Percentiles rank a stretch among this genome's conserved stretches.
Evolutionary conservation across 2,113 vertebrate species (phyloP).

Genomic region (Labeo rohita): DNA sequence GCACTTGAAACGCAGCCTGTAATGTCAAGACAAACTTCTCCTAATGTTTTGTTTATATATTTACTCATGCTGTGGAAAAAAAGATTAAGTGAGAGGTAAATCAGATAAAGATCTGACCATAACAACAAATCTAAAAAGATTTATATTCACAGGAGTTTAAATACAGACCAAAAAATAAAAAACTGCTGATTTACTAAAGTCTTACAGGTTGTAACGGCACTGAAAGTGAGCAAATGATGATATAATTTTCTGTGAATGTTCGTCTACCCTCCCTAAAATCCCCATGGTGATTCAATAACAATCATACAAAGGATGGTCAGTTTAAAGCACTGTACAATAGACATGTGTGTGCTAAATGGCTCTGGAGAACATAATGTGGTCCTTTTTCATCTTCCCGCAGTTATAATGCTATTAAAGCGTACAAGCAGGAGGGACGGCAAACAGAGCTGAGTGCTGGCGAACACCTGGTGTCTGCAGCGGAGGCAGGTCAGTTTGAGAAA

Average conservation of each 20-base stretch:
- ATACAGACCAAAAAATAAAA: background rate
- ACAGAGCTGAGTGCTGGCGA: slow-evolving; percentile 77
- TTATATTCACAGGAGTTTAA: background rate
- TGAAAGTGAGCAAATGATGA: background rate
- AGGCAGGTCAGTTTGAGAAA: slow-evolving; percentile 79
- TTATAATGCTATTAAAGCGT: slow-evolving; percentile 87
- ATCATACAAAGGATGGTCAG: background rate
- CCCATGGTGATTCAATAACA: background rate
- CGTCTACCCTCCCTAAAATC: background rate
- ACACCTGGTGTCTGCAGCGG: slow-evolving; percentile 84
- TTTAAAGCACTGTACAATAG: background rate
- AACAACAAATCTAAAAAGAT: background rate
- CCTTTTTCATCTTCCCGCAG: slow-evolving; percentile 66
- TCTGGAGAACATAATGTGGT: background rate
- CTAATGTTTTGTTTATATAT: background rate
- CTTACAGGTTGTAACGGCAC: background rate
- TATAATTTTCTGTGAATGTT: background rate
- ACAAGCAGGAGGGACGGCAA: slow-evolving; percentile 81
- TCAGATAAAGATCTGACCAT: background rate
- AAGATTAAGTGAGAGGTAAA: background rate
- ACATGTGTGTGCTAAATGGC: background rate
- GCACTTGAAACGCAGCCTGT: background rate
- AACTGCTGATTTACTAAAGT: background rate
- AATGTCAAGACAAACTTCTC: background rate
- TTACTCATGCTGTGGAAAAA: background rate